Conservation (phyloP, 2,113 vertebrate species). For the Etia nguti region DNA sequence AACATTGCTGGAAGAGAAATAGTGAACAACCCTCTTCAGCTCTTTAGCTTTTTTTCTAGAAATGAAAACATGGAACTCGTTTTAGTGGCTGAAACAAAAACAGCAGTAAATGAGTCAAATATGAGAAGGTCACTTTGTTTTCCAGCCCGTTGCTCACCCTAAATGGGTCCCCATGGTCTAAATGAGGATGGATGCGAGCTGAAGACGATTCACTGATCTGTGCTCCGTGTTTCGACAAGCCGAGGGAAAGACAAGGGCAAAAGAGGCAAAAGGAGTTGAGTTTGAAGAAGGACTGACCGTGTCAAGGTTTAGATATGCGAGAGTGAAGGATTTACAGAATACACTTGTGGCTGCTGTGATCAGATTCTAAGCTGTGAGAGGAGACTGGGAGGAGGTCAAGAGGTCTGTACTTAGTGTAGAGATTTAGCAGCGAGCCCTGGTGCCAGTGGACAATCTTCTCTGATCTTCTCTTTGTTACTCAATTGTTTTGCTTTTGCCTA, state of each 20-base stretch:
- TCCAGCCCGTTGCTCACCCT: constrained; percentile 56
- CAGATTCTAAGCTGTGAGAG: background rate
- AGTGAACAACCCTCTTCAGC: background rate
- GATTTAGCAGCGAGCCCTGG: constrained; percentile 1
- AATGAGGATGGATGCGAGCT: constrained; percentile 63
- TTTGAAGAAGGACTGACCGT: background rate
- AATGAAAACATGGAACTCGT: constrained; percentile 4
- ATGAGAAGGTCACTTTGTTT: constrained; percentile 66
- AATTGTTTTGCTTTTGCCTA: background rate
- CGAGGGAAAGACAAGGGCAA: constrained; percentile 36
- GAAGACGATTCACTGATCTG: constrained; percentile 43
- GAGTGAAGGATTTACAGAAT: constrained; percentile 22
- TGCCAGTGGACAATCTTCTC: background rate
- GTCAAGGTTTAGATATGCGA: background rate
- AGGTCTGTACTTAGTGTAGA: background rate
- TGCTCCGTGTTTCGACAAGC: constrained; percentile 3
- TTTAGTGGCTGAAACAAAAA: constrained; percentile 39
- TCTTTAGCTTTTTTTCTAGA: background rate
- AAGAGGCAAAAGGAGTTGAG: constrained; percentile 7
- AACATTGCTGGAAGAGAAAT: background rate
- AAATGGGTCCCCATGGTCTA: constrained; percentile 46
- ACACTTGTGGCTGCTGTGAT: background rate
- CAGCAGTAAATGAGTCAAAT: constrained; percentile 52
- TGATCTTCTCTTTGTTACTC: constrained; percentile 6
- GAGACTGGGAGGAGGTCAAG: constrained; percentile 5